Conservation (phyloP, 2,888 invertebrate species). For the Phengaris arion region DNA sequence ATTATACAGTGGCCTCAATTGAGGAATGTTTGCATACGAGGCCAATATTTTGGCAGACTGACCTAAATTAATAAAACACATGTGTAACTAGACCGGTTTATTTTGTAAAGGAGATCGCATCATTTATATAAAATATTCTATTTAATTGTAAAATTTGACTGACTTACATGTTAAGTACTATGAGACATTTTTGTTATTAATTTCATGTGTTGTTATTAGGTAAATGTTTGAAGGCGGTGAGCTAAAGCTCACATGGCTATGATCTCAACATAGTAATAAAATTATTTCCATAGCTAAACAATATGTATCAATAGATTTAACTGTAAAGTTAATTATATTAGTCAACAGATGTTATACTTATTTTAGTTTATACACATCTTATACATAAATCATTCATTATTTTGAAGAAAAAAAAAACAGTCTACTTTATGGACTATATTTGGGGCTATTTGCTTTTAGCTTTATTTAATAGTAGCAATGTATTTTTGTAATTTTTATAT, state of each 20-base stretch:
- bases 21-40: conserved; percentile 81
- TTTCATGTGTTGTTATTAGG: conserved; percentile 3
- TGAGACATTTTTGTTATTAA: not conserved
- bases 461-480: not conserved
- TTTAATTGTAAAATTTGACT: conserved; percentile 37
- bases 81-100: conserved; percentile 42
- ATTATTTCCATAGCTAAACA: conserved; percentile 6
- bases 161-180: conserved; percentile 23
- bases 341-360: not conserved
- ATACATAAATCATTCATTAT: not conserved
- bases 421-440: not conserved
- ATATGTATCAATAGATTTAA: not conserved
- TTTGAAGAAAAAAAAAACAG: not conserved
- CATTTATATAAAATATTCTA: conserved; percentile 26
- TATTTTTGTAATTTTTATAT: not conserved
- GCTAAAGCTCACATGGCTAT: not conserved
- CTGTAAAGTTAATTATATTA: not conserved
- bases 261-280: conserved; percentile 8
- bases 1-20: conserved; percentile 96
- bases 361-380: not conserved
- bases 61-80: conserved; percentile 64
- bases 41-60: conserved; percentile 88
- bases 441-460: not conserved
- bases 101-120: conserved; percentile 31
- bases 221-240: not conserved